A percentile compares a stretch with the other conserved stretches of the same genome.
Evolutionary conservation across 2,113 vertebrate genomes (phyloP).

Genomic region (Petroica traversi): DNA sequence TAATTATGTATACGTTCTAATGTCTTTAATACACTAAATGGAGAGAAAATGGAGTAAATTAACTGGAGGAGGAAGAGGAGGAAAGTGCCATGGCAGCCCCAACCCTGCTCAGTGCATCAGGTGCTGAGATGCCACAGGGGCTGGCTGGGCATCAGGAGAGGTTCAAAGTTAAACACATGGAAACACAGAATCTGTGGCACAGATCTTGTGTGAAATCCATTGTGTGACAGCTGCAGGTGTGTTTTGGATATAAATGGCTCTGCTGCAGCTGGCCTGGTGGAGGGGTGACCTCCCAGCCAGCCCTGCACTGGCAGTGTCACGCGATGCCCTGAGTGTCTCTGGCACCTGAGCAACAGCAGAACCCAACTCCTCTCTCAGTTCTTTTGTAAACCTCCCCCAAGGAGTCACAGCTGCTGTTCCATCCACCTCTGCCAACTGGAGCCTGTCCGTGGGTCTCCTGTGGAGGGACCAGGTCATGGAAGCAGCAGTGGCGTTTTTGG

Average conservation of each 20-base stretch:
- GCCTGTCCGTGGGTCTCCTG: fast-evolving
- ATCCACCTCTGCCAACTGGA: background rate
- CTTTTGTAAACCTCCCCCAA: background rate
- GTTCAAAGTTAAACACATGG: fast-evolving
- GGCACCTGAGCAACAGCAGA: background rate
- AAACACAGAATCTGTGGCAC: background rate
- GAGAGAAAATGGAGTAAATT: fast-evolving
- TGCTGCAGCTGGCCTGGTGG: background rate
- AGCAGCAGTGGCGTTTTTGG: background rate
- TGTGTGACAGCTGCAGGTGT: background rate
- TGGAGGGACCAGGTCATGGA: background rate
- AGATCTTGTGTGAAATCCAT: background rate
- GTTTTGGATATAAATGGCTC: background rate
- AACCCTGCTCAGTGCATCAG: fast-evolving
- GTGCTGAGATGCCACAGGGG: background rate
- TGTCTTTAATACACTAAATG: too few relatives aligned
- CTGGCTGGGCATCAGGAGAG: background rate
- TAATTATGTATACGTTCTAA: too few relatives aligned
- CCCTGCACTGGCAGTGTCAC: background rate
- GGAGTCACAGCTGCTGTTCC: background rate
- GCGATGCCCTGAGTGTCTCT: fast-evolving
- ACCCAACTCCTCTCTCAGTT: background rate
- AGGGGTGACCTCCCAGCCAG: background rate
- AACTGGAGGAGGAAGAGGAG: background rate
- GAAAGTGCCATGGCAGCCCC: fast-evolving